Evolutionary conservation across 2,888 invertebrate species (phyloP).

Genomic region (Leucoma salicis): DNA sequence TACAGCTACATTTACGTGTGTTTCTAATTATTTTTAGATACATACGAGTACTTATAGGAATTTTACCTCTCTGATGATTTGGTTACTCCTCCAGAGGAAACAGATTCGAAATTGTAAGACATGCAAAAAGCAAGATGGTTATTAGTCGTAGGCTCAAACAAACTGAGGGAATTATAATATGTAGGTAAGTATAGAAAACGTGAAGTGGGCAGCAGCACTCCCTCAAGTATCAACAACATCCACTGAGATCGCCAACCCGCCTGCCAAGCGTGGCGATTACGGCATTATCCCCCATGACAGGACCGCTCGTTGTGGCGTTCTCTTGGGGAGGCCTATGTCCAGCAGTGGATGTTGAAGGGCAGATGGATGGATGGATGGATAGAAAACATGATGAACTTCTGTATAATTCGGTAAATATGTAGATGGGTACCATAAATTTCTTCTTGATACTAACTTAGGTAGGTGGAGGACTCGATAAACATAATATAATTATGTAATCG

Average conservation of each 20-base stretch:
- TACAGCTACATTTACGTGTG: neutral
- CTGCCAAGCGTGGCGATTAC: too few species aligned
- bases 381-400: too few species aligned
- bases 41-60: neutral
- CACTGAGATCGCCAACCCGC: too few species aligned
- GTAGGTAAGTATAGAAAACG: neutral
- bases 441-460: neutral
- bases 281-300: too few species aligned
- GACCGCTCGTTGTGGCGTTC: too few species aligned
- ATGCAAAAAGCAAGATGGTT: slow-evolving; percentile 84
- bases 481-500: neutral
- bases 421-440: neutral
- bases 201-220: too few species aligned
- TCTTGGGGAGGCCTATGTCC: too few species aligned
- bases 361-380: too few species aligned
- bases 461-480: neutral
- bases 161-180: neutral
- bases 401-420: too few species aligned
- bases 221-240: too few species aligned
- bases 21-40: neutral
- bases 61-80: slow-evolving; percentile 83
- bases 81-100: slow-evolving; percentile 84
- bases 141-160: slow-evolving; percentile 60
- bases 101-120: slow-evolving; percentile 87
- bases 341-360: too few species aligned